These are phyloP conservation scores for Catharus fuscescens DNA, from an alignment of 2,113 vertebrate species.

Conservation along the genomic window DNA sequence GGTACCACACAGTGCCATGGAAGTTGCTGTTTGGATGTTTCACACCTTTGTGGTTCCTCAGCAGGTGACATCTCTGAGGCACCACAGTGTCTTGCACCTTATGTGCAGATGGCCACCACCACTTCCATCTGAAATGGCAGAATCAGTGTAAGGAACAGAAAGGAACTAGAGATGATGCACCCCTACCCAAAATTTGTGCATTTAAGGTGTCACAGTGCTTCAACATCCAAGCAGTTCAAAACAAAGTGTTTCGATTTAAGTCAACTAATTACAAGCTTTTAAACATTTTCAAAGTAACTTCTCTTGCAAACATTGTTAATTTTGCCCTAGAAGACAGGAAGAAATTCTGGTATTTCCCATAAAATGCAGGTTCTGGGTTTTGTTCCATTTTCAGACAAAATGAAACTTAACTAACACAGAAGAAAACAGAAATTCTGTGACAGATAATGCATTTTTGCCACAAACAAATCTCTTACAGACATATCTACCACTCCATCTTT, in stretches of 20 bases:
- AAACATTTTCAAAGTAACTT: not conserved
- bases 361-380: not conserved
- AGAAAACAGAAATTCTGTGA: not conserved
- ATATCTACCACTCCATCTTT: not conserved
- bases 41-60: not conserved
- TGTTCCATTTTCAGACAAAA: not conserved
- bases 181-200: not conserved
- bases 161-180: not conserved
- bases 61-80: not conserved
- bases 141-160: not conserved
- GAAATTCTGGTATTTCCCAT: not conserved
- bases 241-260: not conserved
- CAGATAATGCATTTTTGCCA: not conserved
- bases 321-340: not conserved
- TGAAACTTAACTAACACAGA: not conserved
- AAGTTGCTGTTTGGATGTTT: not conserved
- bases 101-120: too few species aligned
- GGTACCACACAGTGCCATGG: rapidly evolving
- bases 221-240: not conserved
- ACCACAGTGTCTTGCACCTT: not conserved
- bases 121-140: rapidly evolving
- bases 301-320: not conserved
- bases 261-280: not conserved
- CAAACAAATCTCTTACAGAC: not conserved
- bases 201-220: not conserved